Conservation (phyloP, 2,797 vertebrate genomes). For the Alca torda region DNA sequence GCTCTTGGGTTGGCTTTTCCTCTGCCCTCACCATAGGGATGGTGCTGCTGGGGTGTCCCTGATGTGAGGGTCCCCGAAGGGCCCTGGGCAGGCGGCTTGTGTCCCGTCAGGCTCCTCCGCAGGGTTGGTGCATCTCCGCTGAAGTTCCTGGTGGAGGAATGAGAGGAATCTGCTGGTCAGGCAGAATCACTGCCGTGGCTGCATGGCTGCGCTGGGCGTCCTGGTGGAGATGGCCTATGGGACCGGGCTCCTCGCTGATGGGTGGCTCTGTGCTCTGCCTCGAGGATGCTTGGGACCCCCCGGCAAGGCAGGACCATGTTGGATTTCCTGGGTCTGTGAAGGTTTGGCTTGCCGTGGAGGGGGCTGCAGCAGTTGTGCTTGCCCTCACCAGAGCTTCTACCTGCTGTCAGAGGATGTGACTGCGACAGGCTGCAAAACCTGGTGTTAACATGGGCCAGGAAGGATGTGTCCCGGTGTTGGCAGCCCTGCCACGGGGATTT, state of each 20-base stretch:
- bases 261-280: neutral
- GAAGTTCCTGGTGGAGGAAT: neutral
- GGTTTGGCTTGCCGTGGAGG: accelerated
- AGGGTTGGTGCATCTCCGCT: accelerated
- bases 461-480: neutral
- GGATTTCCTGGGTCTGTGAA: accelerated
- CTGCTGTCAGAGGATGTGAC: too few relatives aligned
- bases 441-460: accelerated
- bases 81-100: neutral
- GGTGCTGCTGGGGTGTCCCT: neutral
- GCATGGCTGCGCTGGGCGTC: neutral
- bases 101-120: neutral
- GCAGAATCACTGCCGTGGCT: neutral
- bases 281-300: accelerated
- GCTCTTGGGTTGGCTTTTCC: neutral
- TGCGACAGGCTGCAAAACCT: neutral
- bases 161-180: neutral
- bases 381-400: neutral
- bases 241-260: neutral
- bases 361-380: neutral
- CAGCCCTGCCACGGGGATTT: accelerated
- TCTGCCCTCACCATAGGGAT: neutral
- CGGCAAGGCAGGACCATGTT: neutral
- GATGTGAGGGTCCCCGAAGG: accelerated
- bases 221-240: accelerated